Evolutionary conservation across 1,140 invertebrate species (phyloP).

Genomic region (Zaprionus africanus): DNA sequence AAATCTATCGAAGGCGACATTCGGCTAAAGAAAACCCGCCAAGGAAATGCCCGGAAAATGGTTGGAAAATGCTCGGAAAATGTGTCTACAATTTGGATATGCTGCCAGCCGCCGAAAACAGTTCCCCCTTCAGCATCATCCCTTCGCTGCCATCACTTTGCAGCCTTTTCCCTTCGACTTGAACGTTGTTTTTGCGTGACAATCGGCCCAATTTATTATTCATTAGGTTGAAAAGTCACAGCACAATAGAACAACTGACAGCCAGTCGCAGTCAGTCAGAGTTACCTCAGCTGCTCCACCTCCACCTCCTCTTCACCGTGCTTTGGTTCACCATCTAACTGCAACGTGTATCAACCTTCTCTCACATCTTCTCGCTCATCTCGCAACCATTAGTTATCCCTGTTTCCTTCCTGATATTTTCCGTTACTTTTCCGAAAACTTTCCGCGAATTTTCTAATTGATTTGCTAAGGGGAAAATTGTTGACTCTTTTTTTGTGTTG

Average conservation of each 20-base stretch:
- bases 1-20: constrained; percentile 75
- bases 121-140: constrained; percentile 23
- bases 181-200: constrained; percentile 75
- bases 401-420: constrained; percentile 3
- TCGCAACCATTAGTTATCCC: constrained; percentile 64
- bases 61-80: constrained; percentile 41
- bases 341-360: background rate
- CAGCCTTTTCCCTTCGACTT: background rate
- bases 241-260: constrained; percentile 71
- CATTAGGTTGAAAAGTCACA: constrained; percentile 82
- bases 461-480: constrained; percentile 50
- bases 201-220: constrained; percentile 81
- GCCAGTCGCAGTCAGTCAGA: constrained; percentile 62
- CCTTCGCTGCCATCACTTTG: constrained; percentile 51
- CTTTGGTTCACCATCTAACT: no score
- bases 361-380: constrained; percentile 7
- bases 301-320: background rate
- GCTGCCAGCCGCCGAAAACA: constrained; percentile 20
- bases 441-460: constrained; percentile 68
- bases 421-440: constrained; percentile 38
- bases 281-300: background rate
- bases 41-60: background rate
- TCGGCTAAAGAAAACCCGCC: constrained; percentile 40
- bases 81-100: constrained; percentile 73
- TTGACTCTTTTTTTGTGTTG: constrained; percentile 31